Base-by-base conservation (phyloP, 2,113 vertebrate genomes). In the Dipodomys ordii region DNA sequence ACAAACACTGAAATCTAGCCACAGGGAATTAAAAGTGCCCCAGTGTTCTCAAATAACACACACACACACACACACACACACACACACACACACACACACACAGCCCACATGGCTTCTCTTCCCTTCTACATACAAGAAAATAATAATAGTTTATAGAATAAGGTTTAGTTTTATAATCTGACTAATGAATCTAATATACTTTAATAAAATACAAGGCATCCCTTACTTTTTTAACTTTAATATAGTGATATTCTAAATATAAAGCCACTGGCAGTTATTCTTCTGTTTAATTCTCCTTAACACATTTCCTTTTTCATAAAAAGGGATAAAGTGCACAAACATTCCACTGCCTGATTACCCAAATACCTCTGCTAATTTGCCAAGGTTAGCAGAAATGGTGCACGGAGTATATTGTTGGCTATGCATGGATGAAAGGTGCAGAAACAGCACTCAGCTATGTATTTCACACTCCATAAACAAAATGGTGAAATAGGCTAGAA, bases 401-500 rank as follows among this genome's bases (percentile, higher is more conserved):
- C 92, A 9, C 95, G 86, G 46, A 79, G 88, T 96, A 88, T 92
- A 90, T 71, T 93, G 86, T 88, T 96, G 96, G 96, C 90, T 96
- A 92, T 90, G 90, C 96, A 92, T 93, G 94, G 60, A 81, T 94
- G 95, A 94, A 95, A 88, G 90, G 79, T 94, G 92, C 90, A 90
- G 96, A 93, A 95, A 82, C 79, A 88, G 85, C 76, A 87, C 79
- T 71, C 90, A 82, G 85, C 71, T 95, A 32, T 94, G 72, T 94
- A 96, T 97, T 96, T 97, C 97, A 97, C 97, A 97, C 96, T 95
- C 88, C 96, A 96, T 97, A 97, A 97, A 96, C 94, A 97, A 95
- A 96, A 96, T 87, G 83, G 92, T 30, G 88, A 93, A 94, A 87
- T 92, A 95, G 30, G 81, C 74, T 85, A 73, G 65, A 94, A 92